Conservation (phyloP, 1,140 invertebrate species). For the Sminthurides bifidus region DNA sequence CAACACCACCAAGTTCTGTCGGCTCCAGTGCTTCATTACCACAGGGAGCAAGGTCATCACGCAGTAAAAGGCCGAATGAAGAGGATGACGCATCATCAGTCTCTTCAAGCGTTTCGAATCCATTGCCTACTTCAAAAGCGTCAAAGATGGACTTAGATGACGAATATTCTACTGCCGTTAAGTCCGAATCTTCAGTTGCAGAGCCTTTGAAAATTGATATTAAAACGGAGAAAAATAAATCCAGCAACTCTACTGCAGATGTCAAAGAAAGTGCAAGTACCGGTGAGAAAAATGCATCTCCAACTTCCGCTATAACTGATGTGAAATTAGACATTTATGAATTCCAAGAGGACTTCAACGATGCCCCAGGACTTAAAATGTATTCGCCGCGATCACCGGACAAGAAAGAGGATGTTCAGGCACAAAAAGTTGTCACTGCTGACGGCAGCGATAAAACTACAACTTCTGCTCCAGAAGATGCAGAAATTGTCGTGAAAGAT, state of each 20-base stretch:
- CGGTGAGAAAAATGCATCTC: conserved; percentile 35
- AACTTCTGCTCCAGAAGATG: background rate
- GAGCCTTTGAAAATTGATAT: no score
- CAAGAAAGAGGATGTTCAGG: conserved; percentile 19
- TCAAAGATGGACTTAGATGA: background rate
- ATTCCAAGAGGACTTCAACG: conserved; percentile 19
- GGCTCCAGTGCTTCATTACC: conserved; percentile 6
- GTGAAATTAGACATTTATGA: conserved; percentile 23
- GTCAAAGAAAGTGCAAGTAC: conserved; percentile 17
- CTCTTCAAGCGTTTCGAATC: no score
- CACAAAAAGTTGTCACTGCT: background rate
- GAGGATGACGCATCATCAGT: conserved; percentile 16
- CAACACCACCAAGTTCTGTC: conserved; percentile 8
- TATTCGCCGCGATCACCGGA: conserved; percentile 18
- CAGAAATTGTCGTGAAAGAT: background rate
- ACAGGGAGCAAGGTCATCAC: background rate
- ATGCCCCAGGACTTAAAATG: conserved; percentile 31
- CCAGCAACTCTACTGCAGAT: no score
- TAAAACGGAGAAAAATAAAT: no score
- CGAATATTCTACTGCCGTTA: background rate
- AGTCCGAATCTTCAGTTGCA: background rate
- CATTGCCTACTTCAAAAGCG: no score
- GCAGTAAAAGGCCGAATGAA: conserved; percentile 1
- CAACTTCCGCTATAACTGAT: conserved; percentile 1
- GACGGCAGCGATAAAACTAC: background rate